These are phyloP conservation scores for Anthoscopus minutus DNA, from an alignment of 2,113 vertebrate species.

Conservation along the genomic window DNA sequence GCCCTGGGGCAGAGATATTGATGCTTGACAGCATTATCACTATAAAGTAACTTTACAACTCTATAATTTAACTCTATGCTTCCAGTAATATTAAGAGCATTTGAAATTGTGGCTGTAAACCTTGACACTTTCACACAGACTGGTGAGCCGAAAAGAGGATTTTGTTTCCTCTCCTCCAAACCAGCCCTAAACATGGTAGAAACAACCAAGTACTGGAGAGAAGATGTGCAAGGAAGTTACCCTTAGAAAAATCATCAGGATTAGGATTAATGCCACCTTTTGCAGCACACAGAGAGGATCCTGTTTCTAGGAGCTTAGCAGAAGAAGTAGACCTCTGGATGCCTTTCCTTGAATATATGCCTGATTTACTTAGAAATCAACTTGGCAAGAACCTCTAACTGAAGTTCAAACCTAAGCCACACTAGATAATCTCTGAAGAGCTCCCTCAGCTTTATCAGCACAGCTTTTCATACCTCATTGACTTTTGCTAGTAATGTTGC, in stretches of 20 bases:
- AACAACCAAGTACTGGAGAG: background rate
- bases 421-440: background rate
- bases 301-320: background rate
- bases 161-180: slow-evolving; percentile 20
- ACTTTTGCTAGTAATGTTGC: background rate
- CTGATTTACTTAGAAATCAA: background rate
- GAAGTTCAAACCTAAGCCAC: background rate
- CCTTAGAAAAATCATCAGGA: background rate
- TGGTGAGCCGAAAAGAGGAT: background rate
- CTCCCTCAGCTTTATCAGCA: background rate
- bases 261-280: background rate
- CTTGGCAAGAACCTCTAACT: background rate
- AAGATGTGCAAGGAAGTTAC: background rate
- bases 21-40: slow-evolving; percentile 75
- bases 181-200: background rate
- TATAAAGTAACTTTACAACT: slow-evolving; percentile 78
- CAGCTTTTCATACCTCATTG: background rate
- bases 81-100: slow-evolving; percentile 77
- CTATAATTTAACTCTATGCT: slow-evolving; percentile 77
- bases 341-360: background rate
- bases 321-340: background rate
- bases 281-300: background rate
- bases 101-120: slow-evolving; percentile 72
- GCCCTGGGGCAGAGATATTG: slow-evolving; percentile 63
- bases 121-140: slow-evolving; percentile 54